Evolutionary conservation across 2,797 vertebrate species (phyloP), one percentile per base, ranked within the genome.

Genomic region (Cottoperca gobio): DNA sequence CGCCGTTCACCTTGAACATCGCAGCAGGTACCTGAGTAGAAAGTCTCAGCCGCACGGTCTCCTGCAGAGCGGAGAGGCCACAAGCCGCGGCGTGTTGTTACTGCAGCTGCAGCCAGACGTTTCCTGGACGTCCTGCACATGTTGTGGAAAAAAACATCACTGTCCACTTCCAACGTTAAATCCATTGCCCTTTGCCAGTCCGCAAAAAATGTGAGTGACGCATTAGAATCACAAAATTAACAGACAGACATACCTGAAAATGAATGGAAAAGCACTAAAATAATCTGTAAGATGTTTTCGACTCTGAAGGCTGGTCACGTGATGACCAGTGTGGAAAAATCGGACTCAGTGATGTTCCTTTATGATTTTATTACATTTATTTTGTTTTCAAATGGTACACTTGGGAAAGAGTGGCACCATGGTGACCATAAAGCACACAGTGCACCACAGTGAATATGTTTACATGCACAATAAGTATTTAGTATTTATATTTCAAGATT

Each of bases 101-200:
- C 64, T 45, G 70, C 78, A 82, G 86, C 86, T 81, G 73, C 64
- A 81, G 75, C 70, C 83, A 91, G 88, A 86, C 78, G 3, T 87
- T 92, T 92, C 90, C 90, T 91, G 85, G 87, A 89, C 45, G 39
- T 89, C 73, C 84, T 68, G 81, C 86, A 89, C 60, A 63, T 90
- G 84, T 66, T 19, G 37, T 75, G 82, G 85, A 90, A 90, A 91
- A 92, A 89, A 70, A 85, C 75, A 85, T 50, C 63, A 28, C 62
- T 17, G 67, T 82, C 63, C n/a, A 3, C 76, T 72, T 90, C 80
- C 81, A 85, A 60, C 8, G 21, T 70, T 55, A 84, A 88, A 71
- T 79, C 76, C 73, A 9, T 73, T 84, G 84, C 72, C 85, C 76
- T 87, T 89, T 80, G 88, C 88, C 66, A 72, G 71, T 86, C 58